Evolutionary conservation across 2,888 invertebrate genomes (phyloP).

Genomic region (Heliconius ethilla): DNA sequence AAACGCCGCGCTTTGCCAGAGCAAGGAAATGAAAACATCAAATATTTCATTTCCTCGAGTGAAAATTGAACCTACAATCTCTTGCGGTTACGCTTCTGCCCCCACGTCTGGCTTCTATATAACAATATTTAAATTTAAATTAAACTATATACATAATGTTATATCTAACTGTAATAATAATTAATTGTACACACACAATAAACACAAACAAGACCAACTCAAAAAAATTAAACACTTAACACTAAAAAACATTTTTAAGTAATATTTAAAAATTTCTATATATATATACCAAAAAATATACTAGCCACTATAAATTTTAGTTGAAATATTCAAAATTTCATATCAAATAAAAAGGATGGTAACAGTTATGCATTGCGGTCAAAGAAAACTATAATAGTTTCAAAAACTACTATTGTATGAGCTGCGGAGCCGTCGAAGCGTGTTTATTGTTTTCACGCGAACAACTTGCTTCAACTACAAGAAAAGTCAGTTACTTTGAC

Average conservation of each 20-base stretch:
- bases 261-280: neutral
- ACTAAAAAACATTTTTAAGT: neutral
- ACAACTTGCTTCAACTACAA: constrained; percentile 29
- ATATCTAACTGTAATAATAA: neutral
- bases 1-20: too few relatives aligned
- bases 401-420: constrained; percentile 33
- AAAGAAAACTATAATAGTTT: constrained; percentile 27
- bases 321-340: constrained; percentile 11
- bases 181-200: neutral
- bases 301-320: neutral
- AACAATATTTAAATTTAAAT: neutral
- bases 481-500: constrained; percentile 28
- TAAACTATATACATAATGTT: neutral
- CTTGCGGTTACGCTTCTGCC: too few relatives aligned
- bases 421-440: constrained; percentile 28
- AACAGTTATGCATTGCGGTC: constrained; percentile 28
- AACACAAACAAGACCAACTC: too few relatives aligned
- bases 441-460: constrained; percentile 37
- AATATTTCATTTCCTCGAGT: too few relatives aligned
- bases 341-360: constrained; percentile 8
- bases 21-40: too few relatives aligned
- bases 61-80: too few relatives aligned
- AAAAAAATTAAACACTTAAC: neutral
- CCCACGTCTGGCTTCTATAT: too few relatives aligned
- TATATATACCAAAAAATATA: neutral